A percentile compares a stretch with the other conserved stretches of the same genome.
Conservation (phyloP, 1,140 invertebrate species). For the Metopolophium dirhodum region DNA sequence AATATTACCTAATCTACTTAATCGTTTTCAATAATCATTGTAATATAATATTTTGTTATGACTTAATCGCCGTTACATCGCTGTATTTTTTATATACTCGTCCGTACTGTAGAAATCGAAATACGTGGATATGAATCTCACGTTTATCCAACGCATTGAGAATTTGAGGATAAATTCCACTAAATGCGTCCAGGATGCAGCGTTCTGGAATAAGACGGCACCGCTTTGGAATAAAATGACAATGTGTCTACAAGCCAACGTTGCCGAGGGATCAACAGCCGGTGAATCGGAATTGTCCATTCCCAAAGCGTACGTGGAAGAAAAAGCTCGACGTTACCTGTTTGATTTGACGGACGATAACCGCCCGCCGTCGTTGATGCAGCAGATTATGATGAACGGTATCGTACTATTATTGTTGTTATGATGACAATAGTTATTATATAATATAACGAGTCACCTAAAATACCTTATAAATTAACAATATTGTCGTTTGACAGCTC, state of each 20-base stretch:
- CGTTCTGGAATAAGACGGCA: background rate
- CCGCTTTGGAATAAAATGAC: background rate
- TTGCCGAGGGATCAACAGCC: background rate
- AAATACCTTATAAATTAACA: no score
- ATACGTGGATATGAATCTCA: background rate
- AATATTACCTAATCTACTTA: background rate
- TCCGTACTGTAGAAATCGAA: background rate
- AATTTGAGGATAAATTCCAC: background rate
- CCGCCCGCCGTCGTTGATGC: background rate
- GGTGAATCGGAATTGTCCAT: background rate
- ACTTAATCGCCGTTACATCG: background rate
- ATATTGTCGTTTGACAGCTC: no score
- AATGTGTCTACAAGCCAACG: background rate
- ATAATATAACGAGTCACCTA: no score
- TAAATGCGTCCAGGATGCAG: background rate
- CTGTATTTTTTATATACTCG: background rate
- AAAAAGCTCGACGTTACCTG: background rate
- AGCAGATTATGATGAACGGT: background rate
- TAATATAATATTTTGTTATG: background rate
- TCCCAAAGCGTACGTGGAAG: background rate
- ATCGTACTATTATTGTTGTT: background rate
- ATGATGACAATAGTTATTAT: no score
- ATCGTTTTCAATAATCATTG: background rate
- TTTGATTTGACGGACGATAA: background rate
- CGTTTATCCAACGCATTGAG: background rate